Conservation (phyloP, 1,140 invertebrate genomes). For the Pinna nobilis region DNA sequence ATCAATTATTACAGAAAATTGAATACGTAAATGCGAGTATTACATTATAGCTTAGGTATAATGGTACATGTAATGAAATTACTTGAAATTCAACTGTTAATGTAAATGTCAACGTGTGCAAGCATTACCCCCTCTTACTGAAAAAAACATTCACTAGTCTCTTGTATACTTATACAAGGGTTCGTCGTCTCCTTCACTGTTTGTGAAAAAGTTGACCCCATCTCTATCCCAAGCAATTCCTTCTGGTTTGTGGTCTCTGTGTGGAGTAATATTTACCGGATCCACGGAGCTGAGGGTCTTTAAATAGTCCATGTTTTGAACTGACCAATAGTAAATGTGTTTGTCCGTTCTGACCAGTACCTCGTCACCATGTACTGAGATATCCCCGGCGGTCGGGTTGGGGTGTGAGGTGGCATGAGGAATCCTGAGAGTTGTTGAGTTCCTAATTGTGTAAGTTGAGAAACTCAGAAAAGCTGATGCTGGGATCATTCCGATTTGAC, state of each 20-base stretch:
- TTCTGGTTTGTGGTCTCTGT: conserved; percentile 43
- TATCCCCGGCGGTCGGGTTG: conserved; percentile 52
- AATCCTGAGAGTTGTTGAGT: conserved; percentile 16
- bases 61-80: no score
- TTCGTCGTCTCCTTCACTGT: conserved; percentile 47
- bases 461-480: conserved; percentile 30
- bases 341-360: conserved; percentile 49
- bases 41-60: no score
- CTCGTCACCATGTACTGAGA: conserved; percentile 52
- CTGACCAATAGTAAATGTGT: conserved; percentile 48
- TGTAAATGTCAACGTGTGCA: no score
- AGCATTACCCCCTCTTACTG: no score
- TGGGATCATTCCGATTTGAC: conserved; percentile 34
- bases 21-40: no score
- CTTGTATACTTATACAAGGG: conserved; percentile 45
- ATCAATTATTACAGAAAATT: no score
- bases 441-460: conserved; percentile 5
- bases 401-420: conserved; percentile 15
- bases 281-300: not conserved
- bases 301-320: conserved; percentile 37
- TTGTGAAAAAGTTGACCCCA: conserved; percentile 55
- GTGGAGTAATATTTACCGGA: conserved; percentile 37
- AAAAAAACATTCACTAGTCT: not conserved
- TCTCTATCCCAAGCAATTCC: conserved; percentile 45
- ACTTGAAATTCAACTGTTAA: no score